phyloP scores from a whole-genome alignment of 1,140 invertebrate genomes.

The Dendroctonus ponderosae region DNA sequence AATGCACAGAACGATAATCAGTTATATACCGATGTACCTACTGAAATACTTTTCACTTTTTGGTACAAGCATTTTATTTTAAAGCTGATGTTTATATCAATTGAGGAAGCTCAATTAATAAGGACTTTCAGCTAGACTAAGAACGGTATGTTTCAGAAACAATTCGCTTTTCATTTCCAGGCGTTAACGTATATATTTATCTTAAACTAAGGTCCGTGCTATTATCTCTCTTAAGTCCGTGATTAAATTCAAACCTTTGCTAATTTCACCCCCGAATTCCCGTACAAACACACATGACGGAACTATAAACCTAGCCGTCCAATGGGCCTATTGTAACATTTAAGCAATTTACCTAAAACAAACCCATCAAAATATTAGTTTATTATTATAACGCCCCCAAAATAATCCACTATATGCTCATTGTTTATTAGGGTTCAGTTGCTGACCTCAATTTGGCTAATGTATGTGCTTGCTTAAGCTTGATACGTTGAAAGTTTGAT shows the following conservation, averaged over 20 bases:
- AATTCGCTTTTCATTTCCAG: too few species aligned
- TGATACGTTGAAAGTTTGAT: constrained; percentile 10
- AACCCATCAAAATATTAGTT: constrained; percentile 28
- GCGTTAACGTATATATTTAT: too few species aligned
- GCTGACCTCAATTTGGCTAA: constrained; percentile 17
- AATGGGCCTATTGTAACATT: constrained; percentile 14
- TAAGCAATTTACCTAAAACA: constrained; percentile 13
- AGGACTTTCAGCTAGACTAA: too few species aligned
- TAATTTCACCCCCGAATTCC: not conserved
- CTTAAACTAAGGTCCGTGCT: too few species aligned
- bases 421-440: constrained; percentile 26
- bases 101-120: too few species aligned
- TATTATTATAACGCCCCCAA: constrained; percentile 24
- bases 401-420: constrained; percentile 6
- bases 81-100: too few species aligned
- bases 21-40: too few species aligned
- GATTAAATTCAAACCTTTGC: constrained; percentile 4
- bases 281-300: not conserved
- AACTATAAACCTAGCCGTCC: constrained; percentile 12
- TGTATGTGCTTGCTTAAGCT: constrained; percentile 12
- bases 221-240: not conserved
- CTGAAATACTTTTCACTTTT: too few species aligned
- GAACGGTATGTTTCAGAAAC: too few species aligned
- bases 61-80: too few species aligned
- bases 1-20: too few species aligned